Evolutionary conservation across 2,888 invertebrate species (phyloP), one percentile per base, ranked within the genome.

Genomic region (Trichacis sp.): DNA sequence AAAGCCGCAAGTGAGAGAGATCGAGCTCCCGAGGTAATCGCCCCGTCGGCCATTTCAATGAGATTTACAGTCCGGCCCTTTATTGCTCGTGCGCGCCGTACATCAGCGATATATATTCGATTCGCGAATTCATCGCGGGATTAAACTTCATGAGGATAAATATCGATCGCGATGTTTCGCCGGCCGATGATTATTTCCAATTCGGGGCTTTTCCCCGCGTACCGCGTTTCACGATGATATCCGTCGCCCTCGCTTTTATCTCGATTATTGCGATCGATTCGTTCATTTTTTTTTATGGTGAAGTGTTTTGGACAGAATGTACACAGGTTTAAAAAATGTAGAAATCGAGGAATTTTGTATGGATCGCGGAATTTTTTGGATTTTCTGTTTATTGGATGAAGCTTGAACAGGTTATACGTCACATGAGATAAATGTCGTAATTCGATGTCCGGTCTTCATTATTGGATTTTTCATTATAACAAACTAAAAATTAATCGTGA

Each of bases 1-100:
- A 46, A 36, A 11, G 47, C 43, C 56, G 33, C 14, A 11, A 17
- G 38, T 29, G 20, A 18, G 18, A 38, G 15, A 14, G 36, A 33
- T 8, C 12, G 29, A 9, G 43, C 14, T 24, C 14, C 20, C 30
- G 42, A 29, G 18, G 30, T 42, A 53, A 24, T 30, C 19, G 14
- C 29, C 30, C n/a, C 33, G 33, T 52, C 29, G 30, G 30, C 43
- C 43, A 53, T 42, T 42, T 42, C 42, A 42, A 42, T 42, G 42
- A 42, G 42, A 42, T 42, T 42, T 42, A 42, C 42, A 42, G 42
- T 12, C 18, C 3, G 42, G 15, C 17, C 42, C 18, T 42, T 42
- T 42, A 42, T 42, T 42, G 18, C 42, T 17, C 12, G 6, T 15
- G 17, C n/a, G 12, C 18, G 17, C 6, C 42, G 42, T 42, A 17